These are phyloP conservation scores for Xiphydria camelus DNA, from an alignment of 2,888 invertebrate species.

Conservation along the genomic window DNA sequence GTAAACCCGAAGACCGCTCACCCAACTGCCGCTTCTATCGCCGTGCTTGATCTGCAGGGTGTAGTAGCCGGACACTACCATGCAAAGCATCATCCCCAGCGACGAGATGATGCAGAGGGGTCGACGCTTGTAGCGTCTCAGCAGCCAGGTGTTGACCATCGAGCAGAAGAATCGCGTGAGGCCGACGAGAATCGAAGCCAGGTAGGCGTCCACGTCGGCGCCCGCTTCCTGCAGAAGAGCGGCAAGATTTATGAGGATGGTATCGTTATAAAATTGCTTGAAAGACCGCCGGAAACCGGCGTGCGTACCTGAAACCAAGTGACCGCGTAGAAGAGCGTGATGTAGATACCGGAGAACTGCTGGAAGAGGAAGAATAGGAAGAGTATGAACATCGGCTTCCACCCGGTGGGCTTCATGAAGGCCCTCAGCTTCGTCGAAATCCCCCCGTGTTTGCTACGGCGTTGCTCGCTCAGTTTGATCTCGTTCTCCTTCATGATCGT, in stretches of 20 bases:
- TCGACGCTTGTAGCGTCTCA: constrained; percentile 61
- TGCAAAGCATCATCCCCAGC: constrained; percentile 63
- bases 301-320: constrained; percentile 61
- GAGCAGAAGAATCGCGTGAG: constrained; percentile 64
- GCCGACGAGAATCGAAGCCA: constrained; percentile 64
- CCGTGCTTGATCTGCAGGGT: constrained; percentile 58
- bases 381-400: constrained; percentile 70
- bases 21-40: constrained; percentile 46
- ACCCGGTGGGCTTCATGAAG: constrained; percentile 62
- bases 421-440: constrained; percentile 51
- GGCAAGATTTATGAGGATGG: background rate
- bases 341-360: constrained; percentile 75
- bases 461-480: constrained; percentile 57
- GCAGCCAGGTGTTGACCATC: constrained; percentile 62
- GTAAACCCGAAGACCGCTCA: constrained; percentile 15
- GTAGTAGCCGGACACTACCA: constrained; percentile 63
- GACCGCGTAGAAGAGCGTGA: constrained; percentile 73
- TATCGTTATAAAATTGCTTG: constrained; percentile 1
- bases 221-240: constrained; percentile 58
- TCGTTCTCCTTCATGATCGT: constrained; percentile 62
- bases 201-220: constrained; percentile 60
- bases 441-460: constrained; percentile 50
- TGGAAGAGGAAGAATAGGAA: constrained; percentile 71
- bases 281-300: constrained; percentile 2
- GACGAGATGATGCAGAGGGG: constrained; percentile 61